A percentile compares a stretch with the other conserved stretches of the same genome.
These are phyloP conservation scores for Hoplodrina ambigua DNA, from an alignment of 2,888 invertebrate species.

Conservation along the genomic window DNA sequence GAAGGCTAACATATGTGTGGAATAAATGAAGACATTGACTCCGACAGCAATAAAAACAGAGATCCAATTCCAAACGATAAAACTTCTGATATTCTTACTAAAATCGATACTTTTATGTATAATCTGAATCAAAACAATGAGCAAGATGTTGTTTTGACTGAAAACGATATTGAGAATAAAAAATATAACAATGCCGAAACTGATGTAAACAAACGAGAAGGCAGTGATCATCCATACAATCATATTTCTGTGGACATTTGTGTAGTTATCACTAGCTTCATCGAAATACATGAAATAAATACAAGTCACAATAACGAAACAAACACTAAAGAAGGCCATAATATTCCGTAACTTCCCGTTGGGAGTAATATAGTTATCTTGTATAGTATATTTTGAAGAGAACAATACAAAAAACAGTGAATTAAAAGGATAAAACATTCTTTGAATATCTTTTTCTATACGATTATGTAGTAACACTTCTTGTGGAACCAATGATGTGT, in stretches of 20 bases:
- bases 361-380: conserved; percentile 19
- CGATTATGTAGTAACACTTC: conserved; percentile 17
- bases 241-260: not conserved
- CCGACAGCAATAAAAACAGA: not conserved
- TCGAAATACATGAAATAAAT: conserved; percentile 12
- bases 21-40: conserved; percentile 6
- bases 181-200: not conserved
- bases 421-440: conserved; percentile 19
- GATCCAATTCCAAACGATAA: conserved; percentile 12
- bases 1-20: not conserved
- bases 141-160: conserved; percentile 8
- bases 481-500: not conserved
- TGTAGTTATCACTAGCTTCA: not conserved
- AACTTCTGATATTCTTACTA: conserved; percentile 5
- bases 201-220: not conserved
- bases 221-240: not conserved
- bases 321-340: conserved; percentile 5
- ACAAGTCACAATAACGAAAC: not conserved
- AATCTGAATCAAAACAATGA: conserved; percentile 19
- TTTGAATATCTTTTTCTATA: conserved; percentile 16
- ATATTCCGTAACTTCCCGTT: conserved; percentile 1
- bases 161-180: conserved; percentile 6
- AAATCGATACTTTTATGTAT: conserved; percentile 17
- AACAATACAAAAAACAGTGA: conserved; percentile 6
- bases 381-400: conserved; percentile 16